phyloP scores from a whole-genome alignment of 2,797 vertebrate genomes.

The Falco peregrinus region DNA sequence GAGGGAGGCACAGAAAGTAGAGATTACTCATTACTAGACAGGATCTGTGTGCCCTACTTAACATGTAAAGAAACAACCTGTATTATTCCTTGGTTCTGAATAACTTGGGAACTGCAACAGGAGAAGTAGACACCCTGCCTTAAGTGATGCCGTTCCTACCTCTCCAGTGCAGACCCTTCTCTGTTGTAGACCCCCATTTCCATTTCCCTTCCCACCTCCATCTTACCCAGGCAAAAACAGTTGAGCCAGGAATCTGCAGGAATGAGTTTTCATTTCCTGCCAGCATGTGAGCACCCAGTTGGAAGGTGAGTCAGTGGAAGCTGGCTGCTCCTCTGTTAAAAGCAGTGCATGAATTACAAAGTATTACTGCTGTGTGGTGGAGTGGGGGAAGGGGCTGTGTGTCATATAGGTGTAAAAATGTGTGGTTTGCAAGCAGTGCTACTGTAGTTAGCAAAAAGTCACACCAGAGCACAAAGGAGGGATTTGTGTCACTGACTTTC shows the following conservation, averaged over 20 bases:
- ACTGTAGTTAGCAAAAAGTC: slow-evolving; percentile 18
- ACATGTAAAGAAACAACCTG: background rate
- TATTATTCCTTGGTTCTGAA: background rate
- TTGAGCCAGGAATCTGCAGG: slow-evolving; percentile 4
- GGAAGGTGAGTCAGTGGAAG: slow-evolving; percentile 11
- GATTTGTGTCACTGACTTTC: slow-evolving; percentile 15
- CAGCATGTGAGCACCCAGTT: background rate
- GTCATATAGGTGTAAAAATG: background rate
- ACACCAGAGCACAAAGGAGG: slow-evolving; percentile 1
- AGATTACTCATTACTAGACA: background rate
- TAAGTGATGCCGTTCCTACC: background rate
- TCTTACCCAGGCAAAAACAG: background rate
- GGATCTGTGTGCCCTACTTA: background rate
- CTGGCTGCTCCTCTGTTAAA: background rate
- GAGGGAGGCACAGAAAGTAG: background rate
- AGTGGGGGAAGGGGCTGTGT: background rate
- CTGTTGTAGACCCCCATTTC: background rate
- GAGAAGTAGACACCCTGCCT: background rate
- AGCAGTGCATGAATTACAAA: background rate
- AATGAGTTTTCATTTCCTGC: slow-evolving; percentile 37
- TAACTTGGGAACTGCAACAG: background rate
- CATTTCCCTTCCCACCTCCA: background rate
- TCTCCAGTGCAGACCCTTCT: background rate
- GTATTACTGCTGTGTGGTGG: background rate
- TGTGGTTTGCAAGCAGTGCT: background rate